phyloP scores from a whole-genome alignment of 2,797 vertebrate genomes.

The Channallabes apus region DNA sequence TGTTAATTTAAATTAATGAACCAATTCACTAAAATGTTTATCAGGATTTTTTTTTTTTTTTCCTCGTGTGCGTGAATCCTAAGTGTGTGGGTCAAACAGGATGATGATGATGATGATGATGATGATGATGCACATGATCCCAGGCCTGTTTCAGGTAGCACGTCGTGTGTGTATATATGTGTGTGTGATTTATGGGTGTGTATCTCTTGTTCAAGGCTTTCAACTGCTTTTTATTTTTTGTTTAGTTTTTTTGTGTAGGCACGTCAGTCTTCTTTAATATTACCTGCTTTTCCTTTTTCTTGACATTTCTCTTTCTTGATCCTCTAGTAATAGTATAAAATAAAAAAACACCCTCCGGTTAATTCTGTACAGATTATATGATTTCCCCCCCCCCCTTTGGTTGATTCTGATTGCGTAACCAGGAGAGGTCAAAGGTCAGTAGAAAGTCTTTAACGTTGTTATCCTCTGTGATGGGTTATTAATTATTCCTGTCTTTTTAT shows the following conservation, averaged over 20 bases:
- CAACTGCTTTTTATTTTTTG: conserved; percentile 18
- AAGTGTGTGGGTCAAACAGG: no score
- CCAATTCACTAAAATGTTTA: background rate
- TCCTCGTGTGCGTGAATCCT: no score
- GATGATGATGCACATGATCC: background rate
- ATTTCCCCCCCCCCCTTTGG: conserved; percentile 32
- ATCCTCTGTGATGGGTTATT: conserved; percentile 67
- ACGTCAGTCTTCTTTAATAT: conserved; percentile 3
- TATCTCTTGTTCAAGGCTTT: conserved; percentile 35
- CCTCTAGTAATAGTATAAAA: background rate
- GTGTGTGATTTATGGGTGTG: background rate
- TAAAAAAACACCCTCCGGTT: background rate
- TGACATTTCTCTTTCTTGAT: background rate
- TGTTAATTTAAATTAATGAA: background rate
- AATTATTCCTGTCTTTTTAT: conserved; percentile 23
- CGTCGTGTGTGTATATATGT: background rate
- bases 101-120: background rate
- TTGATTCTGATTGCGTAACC: conserved; percentile 56
- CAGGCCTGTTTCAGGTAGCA: conserved; percentile 15
- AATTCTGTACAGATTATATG: background rate
- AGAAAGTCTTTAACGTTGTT: conserved; percentile 57
- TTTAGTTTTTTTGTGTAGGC: conserved; percentile 1
- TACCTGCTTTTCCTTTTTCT: background rate
- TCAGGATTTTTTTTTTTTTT: background rate
- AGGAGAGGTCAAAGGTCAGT: conserved; percentile 57